These are phyloP conservation scores for Acrocephalus kingi DNA, from an alignment of 2,113 vertebrate genomes.

Conservation along the genomic window DNA sequence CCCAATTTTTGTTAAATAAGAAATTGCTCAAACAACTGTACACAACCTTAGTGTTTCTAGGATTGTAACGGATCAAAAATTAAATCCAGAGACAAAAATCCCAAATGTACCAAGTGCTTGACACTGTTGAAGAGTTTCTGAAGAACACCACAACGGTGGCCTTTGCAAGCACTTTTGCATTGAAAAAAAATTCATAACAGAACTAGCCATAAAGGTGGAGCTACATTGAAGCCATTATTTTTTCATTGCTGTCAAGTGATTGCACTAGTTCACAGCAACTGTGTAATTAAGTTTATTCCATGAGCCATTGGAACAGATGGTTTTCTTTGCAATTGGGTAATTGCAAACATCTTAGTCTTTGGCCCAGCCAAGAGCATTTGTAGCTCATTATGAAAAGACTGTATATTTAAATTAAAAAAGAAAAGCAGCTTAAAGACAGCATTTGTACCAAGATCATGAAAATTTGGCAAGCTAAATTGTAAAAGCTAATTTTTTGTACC, in stretches of 20 bases:
- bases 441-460: not conserved
- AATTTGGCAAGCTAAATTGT: slow-evolving; percentile 36
- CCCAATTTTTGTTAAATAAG: not conserved
- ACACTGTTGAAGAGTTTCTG: not conserved
- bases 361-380: not conserved
- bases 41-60: not conserved
- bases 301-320: slow-evolving; percentile 37
- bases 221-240: slow-evolving; percentile 11
- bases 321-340: slow-evolving; percentile 9
- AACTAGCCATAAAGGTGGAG: slow-evolving; percentile 19
- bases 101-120: not conserved
- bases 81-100: slow-evolving; percentile 14
- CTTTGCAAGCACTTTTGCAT: not conserved
- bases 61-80: not conserved
- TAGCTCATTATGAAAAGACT: not conserved
- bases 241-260: slow-evolving; percentile 16
- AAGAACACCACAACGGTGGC: not conserved
- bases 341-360: slow-evolving; percentile 1
- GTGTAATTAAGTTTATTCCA: slow-evolving; percentile 25
- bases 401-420: not conserved
- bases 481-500: not conserved
- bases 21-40: not conserved
- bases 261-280: slow-evolving; percentile 3
- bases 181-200: slow-evolving; percentile 11
- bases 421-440: not conserved